Base-by-base conservation (phyloP, 2,888 invertebrate species). In the Hemithea aestivaria region DNA sequence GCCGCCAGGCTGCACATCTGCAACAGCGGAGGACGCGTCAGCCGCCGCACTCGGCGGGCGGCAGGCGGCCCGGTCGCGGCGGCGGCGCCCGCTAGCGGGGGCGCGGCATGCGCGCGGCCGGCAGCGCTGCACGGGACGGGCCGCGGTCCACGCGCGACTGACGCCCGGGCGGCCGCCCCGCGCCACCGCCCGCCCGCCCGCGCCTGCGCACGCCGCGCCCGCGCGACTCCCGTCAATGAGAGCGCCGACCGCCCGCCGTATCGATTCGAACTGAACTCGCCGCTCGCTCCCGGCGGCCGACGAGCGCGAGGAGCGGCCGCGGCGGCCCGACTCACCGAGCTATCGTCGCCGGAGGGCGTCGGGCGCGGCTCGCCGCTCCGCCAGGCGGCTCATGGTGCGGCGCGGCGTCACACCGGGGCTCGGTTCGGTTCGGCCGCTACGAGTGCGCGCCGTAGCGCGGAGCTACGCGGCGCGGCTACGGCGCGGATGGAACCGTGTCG, bases 1-100 rank as follows among this genome's bases (percentile, higher is more conserved):
- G 80, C 82, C 48, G 78, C 75, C 80, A 84, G 74, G 70, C 85
- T 83, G 83, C 84, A 83, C 85, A 85, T 84, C 84, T 83, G 76
- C 40, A 70, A 66, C 58, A 53, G n/a, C n/a, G n/a, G n/a, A n/a
- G n/a, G n/a, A n/a, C n/a, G n/a, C n/a, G n/a, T n/a, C 41, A 40
- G 35, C 32, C 23, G 34, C 23, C 22, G 24, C 37, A 29, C 11
- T 2, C 25, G 21, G 27, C n/a, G 35, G 25, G 24, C 16, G 16
- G 44, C 45, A 45, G 27, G 20, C 31, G 33, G 40, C 36, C 32
- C 39, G 39, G 60, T 56, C 56, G 40, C 49, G 56, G 59, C 46
- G 52, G 53, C 53, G 58, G 58, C 54, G 52, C 59, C 61, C 62
- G 36, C 35, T 10, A 56, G 65, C 64, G 63, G 62, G 59, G 65